Percentiles rank a stretch among this genome's conserved stretches.
phyloP scores from a whole-genome alignment of 2,888 invertebrate species.

The Scaptomyza caliginosa region DNA sequence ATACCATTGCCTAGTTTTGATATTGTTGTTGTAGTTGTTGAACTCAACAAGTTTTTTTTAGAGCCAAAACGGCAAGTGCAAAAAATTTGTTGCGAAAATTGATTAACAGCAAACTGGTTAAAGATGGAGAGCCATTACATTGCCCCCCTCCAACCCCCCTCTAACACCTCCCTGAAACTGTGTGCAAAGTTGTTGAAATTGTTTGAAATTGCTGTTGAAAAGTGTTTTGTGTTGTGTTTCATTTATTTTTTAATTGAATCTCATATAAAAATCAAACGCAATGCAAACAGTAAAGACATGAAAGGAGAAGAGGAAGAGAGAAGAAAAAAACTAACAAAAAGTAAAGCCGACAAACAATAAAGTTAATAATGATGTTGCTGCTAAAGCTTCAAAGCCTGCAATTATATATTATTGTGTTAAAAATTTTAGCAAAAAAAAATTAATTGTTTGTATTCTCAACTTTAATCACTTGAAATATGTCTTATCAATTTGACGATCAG shows the following conservation, averaged over 20 bases:
- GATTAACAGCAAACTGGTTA: slow-evolving; percentile 74
- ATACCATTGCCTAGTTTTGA: slow-evolving; percentile 18
- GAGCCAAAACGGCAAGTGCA: slow-evolving; percentile 67
- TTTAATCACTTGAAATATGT: not conserved
- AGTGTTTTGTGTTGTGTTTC: too few relatives aligned
- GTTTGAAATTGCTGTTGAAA: slow-evolving; percentile 61
- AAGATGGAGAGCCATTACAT: slow-evolving; percentile 32
- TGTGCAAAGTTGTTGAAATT: slow-evolving; percentile 27
- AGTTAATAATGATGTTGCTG: slow-evolving; percentile 12
- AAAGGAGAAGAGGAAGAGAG: too few relatives aligned
- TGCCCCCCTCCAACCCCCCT: not conserved
- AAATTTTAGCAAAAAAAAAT: too few relatives aligned
- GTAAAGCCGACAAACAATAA: slow-evolving; percentile 43
- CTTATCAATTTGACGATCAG: not conserved
- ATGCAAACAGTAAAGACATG: slow-evolving; percentile 32
- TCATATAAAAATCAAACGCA: slow-evolving; percentile 57
- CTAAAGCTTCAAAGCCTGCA: too few relatives aligned
- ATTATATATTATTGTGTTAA: too few relatives aligned
- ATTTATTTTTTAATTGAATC: slow-evolving; percentile 71
- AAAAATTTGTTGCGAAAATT: slow-evolving; percentile 76
- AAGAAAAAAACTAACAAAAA: not conserved
- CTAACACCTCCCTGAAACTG: not conserved
- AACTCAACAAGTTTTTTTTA: slow-evolving; percentile 41
- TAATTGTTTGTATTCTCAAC: too few relatives aligned
- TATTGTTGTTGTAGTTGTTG: slow-evolving; percentile 14